Percentiles rank a stretch among this genome's conserved stretches.
Conservation (phyloP, 1,140 invertebrate species). For the Orius laevigatus region DNA sequence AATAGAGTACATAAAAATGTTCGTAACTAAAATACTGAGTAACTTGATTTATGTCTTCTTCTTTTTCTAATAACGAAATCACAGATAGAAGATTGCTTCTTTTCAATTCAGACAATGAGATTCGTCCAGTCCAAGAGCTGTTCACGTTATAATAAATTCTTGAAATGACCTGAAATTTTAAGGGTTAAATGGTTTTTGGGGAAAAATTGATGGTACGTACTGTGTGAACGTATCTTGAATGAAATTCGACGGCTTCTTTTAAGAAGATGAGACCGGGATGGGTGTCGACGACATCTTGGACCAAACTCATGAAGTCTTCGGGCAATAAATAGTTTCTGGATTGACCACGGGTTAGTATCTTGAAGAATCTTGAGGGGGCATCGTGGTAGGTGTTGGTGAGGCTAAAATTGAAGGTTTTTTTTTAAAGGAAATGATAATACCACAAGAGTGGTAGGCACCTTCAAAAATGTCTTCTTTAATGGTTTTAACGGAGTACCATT, state of each 20-base stretch:
- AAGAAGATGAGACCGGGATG: conserved; percentile 95
- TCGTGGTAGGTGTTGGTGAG: conserved; percentile 58
- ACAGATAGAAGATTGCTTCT: conserved; percentile 74
- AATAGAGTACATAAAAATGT: conserved; percentile 99
- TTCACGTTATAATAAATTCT: conserved; percentile 98
- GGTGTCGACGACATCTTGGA: conserved; percentile 98
- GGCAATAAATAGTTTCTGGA: conserved; percentile 40
- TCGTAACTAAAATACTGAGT: conserved; percentile 98
- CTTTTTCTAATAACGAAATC: conserved; percentile 63
- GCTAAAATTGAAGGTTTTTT: conserved; percentile 14
- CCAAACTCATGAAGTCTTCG: conserved; percentile 80
- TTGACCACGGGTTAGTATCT: conserved; percentile 56
- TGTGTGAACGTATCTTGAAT: conserved; percentile 94
- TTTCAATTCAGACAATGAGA: conserved; percentile 76
- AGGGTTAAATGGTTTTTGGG: conserved; percentile 10
- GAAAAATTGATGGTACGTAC: conserved; percentile 34
- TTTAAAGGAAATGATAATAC: conserved; percentile 5
- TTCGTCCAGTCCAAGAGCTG: conserved; percentile 89
- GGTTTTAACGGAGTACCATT: too few species aligned
- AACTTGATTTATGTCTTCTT: conserved; percentile 94
- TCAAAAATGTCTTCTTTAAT: too few species aligned
- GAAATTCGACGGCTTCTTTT: conserved; percentile 92
- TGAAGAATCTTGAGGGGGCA: conserved; percentile 74
- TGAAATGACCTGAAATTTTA: conserved; percentile 70
- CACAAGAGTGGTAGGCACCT: too few species aligned